Percentiles rank a stretch among this genome's conserved stretches.
Conservation (phyloP, 2,113 vertebrate genomes). For the Laticauda colubrina region DNA sequence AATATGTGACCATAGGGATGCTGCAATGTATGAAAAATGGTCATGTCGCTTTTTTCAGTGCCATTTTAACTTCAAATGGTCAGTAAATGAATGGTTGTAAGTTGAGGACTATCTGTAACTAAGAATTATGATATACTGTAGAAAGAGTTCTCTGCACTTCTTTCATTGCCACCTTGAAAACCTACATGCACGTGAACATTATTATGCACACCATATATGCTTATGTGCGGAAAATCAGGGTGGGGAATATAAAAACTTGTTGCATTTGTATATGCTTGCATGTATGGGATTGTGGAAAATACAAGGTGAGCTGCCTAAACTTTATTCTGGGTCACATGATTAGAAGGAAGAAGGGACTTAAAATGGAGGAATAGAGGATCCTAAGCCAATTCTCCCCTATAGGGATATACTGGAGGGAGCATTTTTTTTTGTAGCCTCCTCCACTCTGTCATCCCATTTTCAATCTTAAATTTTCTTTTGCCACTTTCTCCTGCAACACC, state of each 20-base stretch:
- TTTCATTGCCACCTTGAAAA: not conserved
- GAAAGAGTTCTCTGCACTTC: not conserved
- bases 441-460: not conserved
- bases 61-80: not conserved
- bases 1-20: not conserved
- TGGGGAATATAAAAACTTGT: not conserved
- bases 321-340: not conserved
- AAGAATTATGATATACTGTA: not conserved
- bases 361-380: not conserved
- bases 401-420: not conserved
- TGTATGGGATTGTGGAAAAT: not conserved
- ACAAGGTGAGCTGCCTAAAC: not conserved
- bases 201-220: not conserved
- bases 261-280: not conserved
- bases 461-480: not conserved
- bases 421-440: not conserved
- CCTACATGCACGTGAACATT: not conserved
- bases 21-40: not conserved
- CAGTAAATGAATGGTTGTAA: not conserved
- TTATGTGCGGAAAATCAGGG: not conserved
- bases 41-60: not conserved
- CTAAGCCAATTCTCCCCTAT: not conserved
- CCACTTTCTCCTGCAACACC: not conserved
- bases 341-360: not conserved
- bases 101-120: not conserved